Evolutionary conservation across 2,113 vertebrate genomes (phyloP), one percentile per base, ranked within the genome.

Genomic region (Cebus imitator): DNA sequence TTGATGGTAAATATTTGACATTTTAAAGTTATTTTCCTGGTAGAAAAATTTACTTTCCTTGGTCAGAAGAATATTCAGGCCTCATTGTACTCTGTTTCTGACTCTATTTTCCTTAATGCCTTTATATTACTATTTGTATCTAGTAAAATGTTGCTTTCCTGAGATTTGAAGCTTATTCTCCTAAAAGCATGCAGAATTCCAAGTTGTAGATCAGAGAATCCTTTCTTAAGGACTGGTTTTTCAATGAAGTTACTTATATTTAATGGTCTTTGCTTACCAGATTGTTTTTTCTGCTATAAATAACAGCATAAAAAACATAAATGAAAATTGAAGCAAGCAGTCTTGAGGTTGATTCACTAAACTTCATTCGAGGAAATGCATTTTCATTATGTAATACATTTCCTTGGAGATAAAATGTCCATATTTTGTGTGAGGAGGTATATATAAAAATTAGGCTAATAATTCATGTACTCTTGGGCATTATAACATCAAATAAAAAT

Each of bases 401-500:
- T 85, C 1, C 79, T 86, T 27, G 30, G 48, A 89, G 91, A n/a
- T 75, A 95, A 76, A 93, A 82, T 79, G 32, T 91, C 25, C 45
- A 68, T 80, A 66, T 87, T 81, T 90, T 91, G 52, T 80, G 35
- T 57, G 12, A 64, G 3, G 61, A 64, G 3, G 13, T 76, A 61
- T 43, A 32, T 90, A 79, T 14, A 82, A 48, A 21, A 81, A 66
- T 61, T 27, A 94, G 21, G 16, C 73, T 86, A 96, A 88, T 70
- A 91, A 96, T 94, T 97, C 93, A 90, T 87, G 88, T 55, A 86
- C 12, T 87, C 50, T 84, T 75, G 61, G 45, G 86, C 0, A 48
- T 94, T 87, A 82, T 96, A 88, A 95, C 20, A n/a, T 52, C 70
- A 80, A 90, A 95, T 93, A 88, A 97, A 95, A 96, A 68, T 97